These are phyloP conservation scores for Thunnus thynnus DNA, from an alignment of 2,113 vertebrate genomes.

Conservation along the genomic window DNA sequence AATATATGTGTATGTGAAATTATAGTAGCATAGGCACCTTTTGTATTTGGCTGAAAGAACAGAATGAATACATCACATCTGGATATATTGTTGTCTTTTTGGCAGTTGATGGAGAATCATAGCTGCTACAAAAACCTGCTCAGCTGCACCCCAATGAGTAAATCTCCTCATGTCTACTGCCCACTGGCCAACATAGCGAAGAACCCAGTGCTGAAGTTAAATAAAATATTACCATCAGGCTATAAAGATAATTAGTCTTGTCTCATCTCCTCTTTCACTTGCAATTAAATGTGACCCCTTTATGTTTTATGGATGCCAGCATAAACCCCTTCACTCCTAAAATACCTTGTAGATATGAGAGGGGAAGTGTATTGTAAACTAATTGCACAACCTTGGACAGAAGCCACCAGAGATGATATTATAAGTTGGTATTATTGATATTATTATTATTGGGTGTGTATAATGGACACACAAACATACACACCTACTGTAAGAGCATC, in stretches of 20 bases:
- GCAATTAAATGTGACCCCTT: conserved; percentile 85
- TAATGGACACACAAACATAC: conserved; percentile 39
- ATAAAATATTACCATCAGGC: conserved; percentile 85
- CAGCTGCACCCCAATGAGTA: conserved; percentile 71
- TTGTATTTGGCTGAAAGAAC: conserved; percentile 66
- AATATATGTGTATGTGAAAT: not conserved
- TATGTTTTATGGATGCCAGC: conserved; percentile 87
- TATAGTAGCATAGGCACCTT: conserved; percentile 30
- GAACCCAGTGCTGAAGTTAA: conserved; percentile 76
- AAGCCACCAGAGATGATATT: conserved; percentile 47
- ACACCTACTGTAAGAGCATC: conserved; percentile 19
- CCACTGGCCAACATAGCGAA: conserved; percentile 73
- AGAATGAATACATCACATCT: conserved; percentile 82
- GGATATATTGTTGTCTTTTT: conserved; percentile 72
- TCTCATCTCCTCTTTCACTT: conserved; percentile 79
- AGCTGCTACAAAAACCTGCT: conserved; percentile 70
- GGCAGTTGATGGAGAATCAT: conserved; percentile 62
- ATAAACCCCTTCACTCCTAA: conserved; percentile 70
- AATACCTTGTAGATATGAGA: conserved; percentile 65
- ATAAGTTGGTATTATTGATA: conserved; percentile 41
- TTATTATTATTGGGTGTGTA: conserved; percentile 43
- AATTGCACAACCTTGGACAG: conserved; percentile 65
- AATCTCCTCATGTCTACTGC: conserved; percentile 62
- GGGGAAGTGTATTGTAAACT: conserved; percentile 63
- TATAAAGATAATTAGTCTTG: conserved; percentile 87